Base-by-base conservation (phyloP, 2,113 vertebrate genomes). In the Macquaria australasica region DNA sequence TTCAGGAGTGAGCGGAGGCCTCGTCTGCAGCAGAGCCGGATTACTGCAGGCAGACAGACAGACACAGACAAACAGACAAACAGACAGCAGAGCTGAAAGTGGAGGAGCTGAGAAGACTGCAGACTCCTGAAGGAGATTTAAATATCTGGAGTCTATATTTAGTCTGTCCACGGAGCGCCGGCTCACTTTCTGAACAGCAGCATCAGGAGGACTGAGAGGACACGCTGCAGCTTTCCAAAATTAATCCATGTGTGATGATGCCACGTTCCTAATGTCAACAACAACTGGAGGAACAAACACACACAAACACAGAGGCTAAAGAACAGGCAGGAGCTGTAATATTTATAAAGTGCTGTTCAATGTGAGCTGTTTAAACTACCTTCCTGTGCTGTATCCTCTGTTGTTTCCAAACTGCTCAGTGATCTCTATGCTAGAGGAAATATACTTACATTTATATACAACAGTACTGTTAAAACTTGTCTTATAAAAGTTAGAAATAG, bases 61-160 rank as follows among this genome's bases (percentile, higher is more conserved):
- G 23, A 76, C 56, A 3, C 25, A 16, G 23, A 25, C 1, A 64
- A n/a, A 3, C 25, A 16, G 23, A 76, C 56, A 34, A 3, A 3
- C 25, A 16, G 23, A 25, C 1, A 64, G 55, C 45, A 6, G 60
- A 51, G 59, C 69, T 74, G 72, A 63, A 69, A 73, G 82, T 10
- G 34, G 58, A 81, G 60, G 34, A 73, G 73, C 62, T 34, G 69
- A 23, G 7, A 1, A 16, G 23, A 3, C 84, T 20, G 34, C 60
- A 45, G n/a, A n/a, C 43, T 76, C 56, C 66, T 66, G 72, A 1
- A 81, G 77, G 31, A 71, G 79, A 63, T 82, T 73, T 79, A 79
- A 80, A 83, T 74, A 74, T 73, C 55, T 11, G 8, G 0, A 12
- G 67, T 56, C 79, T 87, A 90, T 73, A 83, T 85, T 79, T 90